Evolutionary conservation across 2,797 vertebrate species (phyloP).

Genomic region (Argya squamiceps): DNA sequence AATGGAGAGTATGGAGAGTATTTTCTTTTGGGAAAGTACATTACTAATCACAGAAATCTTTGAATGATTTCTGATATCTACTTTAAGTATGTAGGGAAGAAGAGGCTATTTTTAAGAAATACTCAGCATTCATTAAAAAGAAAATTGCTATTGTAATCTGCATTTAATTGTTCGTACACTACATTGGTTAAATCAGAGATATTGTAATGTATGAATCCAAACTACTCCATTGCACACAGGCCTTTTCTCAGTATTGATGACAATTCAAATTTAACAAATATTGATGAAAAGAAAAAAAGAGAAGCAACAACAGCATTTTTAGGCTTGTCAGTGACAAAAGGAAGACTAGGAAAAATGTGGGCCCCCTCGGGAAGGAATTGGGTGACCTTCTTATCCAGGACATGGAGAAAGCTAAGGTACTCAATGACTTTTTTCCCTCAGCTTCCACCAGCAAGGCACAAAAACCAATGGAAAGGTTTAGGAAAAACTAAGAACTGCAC

Average conservation of each 20-base stretch:
- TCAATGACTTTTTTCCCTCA: background rate
- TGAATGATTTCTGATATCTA: background rate
- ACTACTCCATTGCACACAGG: background rate
- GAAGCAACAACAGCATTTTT: background rate
- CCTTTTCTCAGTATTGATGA: background rate
- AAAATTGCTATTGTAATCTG: background rate
- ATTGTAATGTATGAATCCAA: background rate
- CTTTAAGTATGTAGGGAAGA: background rate
- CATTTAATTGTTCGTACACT: background rate
- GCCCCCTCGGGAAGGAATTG: background rate
- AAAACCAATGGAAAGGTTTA: background rate
- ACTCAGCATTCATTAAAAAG: background rate
- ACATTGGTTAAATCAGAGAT: background rate
- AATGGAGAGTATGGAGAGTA: too few species aligned
- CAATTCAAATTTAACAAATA: background rate
- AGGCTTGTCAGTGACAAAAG: background rate
- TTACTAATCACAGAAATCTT: background rate
- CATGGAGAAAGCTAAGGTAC: background rate
- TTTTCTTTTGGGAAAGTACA: background rate
- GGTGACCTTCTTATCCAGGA: background rate
- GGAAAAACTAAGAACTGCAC: background rate
- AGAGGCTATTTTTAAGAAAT: background rate
- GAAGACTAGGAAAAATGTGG: background rate
- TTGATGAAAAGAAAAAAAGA: background rate
- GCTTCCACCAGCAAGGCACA: background rate